Base-by-base conservation (phyloP, 2,797 vertebrate species). In the Neomorphus geoffroyi region DNA sequence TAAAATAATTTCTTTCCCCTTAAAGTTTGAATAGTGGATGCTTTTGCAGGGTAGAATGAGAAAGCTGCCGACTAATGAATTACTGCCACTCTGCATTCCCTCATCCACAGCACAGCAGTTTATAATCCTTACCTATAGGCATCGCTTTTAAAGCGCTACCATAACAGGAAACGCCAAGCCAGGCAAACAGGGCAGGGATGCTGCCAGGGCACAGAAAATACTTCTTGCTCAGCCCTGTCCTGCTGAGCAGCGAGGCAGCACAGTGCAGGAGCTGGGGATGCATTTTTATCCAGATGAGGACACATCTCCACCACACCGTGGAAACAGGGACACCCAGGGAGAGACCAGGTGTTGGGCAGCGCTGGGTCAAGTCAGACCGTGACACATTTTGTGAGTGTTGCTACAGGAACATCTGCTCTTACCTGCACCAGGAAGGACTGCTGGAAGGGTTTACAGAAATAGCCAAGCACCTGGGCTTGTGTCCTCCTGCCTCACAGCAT, bases 241-340 rank as follows among this genome's bases (percentile, higher is more conserved):
- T 21, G 2, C 0, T 0, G 32, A 48, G 48, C 11, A 1, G 32
- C 1, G 9, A 56, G 64, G 45, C 50, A 64, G 70, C 17, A 4
- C 5, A 0, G 58, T 0, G 33, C 51, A 11, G 74, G 24, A 86
- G 73, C 56, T 13, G 39, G 24, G 62, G 41, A n/a, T 5, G n/a
- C 2, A 10, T 12, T 46, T 41, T 19, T 13, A 33, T 17, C 33
- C 17, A 5, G 64, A 11, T 70, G 62, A 72, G 46, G 43, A 17
- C 26, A n/a, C 0, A 0, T 33, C 72, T n/a, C 18, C 45, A 24
- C 10, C 51, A 18, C 0, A 2, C 41, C 0, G 5, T 7, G 50
- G 33, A 22, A 79, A 50, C 32, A 61, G 35, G 69, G 64, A 89
- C 74, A 50, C 28, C 45, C 54, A 13, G 82, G 77, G 69, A 94